Percentiles rank a stretch among this genome's conserved stretches.
These are phyloP conservation scores for Cactoblastis cactorum DNA, from an alignment of 2,888 invertebrate species.

Conservation along the genomic window DNA sequence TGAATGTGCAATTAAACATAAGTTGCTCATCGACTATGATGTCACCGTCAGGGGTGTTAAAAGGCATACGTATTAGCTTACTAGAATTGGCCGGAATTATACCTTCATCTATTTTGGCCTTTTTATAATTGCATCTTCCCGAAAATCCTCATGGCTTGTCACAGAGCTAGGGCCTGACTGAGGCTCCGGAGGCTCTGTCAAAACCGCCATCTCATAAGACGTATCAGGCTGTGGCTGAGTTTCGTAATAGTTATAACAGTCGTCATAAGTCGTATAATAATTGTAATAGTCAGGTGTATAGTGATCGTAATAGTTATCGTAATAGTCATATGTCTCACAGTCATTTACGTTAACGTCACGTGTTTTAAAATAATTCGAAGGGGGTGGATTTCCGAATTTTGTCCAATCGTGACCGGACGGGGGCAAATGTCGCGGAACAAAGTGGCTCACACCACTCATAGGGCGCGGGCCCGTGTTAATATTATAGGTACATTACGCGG, in stretches of 20 bases:
- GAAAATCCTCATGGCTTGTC: neutral
- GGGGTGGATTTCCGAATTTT: slow-evolving; percentile 11
- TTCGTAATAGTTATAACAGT: neutral
- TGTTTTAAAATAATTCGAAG: slow-evolving; percentile 3
- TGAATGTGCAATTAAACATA: slow-evolving; percentile 25
- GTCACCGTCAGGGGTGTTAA: slow-evolving; percentile 23
- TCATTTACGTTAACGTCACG: slow-evolving; percentile 11
- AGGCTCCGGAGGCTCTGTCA: neutral
- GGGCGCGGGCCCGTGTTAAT: slow-evolving; percentile 4
- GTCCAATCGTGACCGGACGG: slow-evolving; percentile 12
- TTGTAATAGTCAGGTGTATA: neutral
- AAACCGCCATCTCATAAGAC: neutral
- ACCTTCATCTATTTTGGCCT: slow-evolving; percentile 21
- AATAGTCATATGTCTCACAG: neutral
- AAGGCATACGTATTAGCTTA: slow-evolving; percentile 24
- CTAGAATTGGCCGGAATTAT: slow-evolving; percentile 25
- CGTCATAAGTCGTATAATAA: neutral
- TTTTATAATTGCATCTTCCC: neutral
- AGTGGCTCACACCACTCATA: slow-evolving; percentile 17
- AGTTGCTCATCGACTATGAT: slow-evolving; percentile 21
- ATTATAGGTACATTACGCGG: neutral
- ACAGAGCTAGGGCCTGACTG: neutral
- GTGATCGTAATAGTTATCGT: neutral
- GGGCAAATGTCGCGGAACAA: slow-evolving; percentile 1
- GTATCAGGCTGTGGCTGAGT: neutral